Base-by-base conservation (phyloP, 2,888 invertebrate species). In the Fissipunctia ypsillon region DNA sequence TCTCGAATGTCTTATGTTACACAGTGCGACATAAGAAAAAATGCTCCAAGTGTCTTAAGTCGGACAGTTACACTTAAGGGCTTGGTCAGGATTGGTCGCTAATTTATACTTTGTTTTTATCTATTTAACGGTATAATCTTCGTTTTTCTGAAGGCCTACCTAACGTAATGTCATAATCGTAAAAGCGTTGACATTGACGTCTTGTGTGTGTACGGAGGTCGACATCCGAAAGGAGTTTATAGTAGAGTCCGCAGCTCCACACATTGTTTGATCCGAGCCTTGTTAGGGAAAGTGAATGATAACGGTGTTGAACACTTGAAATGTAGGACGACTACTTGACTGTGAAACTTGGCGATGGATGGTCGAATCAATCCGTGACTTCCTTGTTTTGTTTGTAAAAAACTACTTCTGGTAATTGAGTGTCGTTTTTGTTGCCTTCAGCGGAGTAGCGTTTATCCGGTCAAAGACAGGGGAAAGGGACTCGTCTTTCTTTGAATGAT, bases 221-320 rank as follows among this genome's bases (percentile, higher is more conserved):
- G n/a, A n/a, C n/a, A n/a, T n/a, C n/a, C n/a, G n/a, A n/a, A n/a
- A n/a, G n/a, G n/a, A 85, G 61, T 85, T 87, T 83, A 85, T 69
- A 76, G 78, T 76, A n/a, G 69, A 73, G 74, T 80, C 61, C 67
- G 69, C 71, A 77, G 65, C 71, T 74, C 72, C 67, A 85, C 71
- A 85, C 71, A 78, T 72, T 82, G 85, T 81, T 81, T 69, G 79
- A 81, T 81, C 70, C 69, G 56, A 71, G 64, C 43, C 78, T 78
- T 54, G 72, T 80, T 78, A 81, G 77, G 81, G 81, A 81, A 81
- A 81, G 81, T 84, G 71, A 81, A 75, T 74, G 73, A 84, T 78
- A 81, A 79, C 82, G 72, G 85, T 73, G 73, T 67, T 70, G n/a
- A n/a, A n/a, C n/a, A n/a, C n/a, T n/a, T n/a, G 35, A 71, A 85